Conservation (phyloP, 2,888 invertebrate species). For the Bellardia pandia region DNA sequence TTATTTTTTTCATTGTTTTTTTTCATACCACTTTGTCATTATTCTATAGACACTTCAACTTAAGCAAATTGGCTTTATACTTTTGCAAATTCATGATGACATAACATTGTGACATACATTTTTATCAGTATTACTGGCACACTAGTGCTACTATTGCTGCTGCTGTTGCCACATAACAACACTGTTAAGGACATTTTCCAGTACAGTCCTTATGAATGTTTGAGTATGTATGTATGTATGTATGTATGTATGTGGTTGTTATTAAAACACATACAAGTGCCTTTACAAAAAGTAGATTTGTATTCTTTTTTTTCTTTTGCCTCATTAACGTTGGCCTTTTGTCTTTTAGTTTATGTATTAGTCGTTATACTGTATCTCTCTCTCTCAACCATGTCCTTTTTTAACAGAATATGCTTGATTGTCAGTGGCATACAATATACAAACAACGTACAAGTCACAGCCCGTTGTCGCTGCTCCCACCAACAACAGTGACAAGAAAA, state of each 20-base stretch:
- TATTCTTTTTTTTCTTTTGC: conserved; percentile 42
- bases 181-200: conserved; percentile 36
- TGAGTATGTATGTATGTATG: not conserved
- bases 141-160: not conserved
- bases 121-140: conserved; percentile 43
- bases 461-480: conserved; percentile 5
- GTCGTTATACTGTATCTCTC: conserved; percentile 11
- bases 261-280: not conserved
- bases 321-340: conserved; percentile 74
- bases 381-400: conserved; percentile 59
- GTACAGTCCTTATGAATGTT: conserved; percentile 17
- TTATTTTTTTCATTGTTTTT: conserved; percentile 39
- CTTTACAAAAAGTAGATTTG: conserved; percentile 11
- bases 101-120: conserved; percentile 72
- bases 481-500: conserved; percentile 38
- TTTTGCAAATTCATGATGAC: conserved; percentile 65
- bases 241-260: not conserved
- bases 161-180: not conserved
- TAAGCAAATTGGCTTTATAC: conserved; percentile 58
- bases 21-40: conserved; percentile 47
- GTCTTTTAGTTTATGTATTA: conserved; percentile 35
- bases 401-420: conserved; percentile 57
- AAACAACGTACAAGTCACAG: conserved; percentile 32
- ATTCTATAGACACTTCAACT: conserved; percentile 55
- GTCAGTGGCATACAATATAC: conserved; percentile 55